phyloP scores from a whole-genome alignment of 1,140 invertebrate species.

The Manduca sexta region DNA sequence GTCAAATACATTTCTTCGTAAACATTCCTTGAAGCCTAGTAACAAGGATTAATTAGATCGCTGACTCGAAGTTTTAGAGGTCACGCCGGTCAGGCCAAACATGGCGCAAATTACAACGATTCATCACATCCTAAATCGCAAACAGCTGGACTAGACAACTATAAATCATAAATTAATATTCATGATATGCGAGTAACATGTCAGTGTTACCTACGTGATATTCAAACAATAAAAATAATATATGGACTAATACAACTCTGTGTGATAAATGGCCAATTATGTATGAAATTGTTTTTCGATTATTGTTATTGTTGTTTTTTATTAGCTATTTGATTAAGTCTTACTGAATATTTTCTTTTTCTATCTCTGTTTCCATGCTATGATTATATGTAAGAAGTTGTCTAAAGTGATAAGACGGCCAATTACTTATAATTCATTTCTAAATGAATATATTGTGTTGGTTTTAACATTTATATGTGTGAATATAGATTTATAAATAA shows the following conservation, averaged over 20 bases:
- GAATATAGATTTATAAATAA: too few relatives aligned
- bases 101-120: slow-evolving; percentile 1
- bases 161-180: slow-evolving; percentile 9
- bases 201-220: slow-evolving; percentile 9
- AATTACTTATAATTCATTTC: too few relatives aligned
- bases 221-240: background rate
- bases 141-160: slow-evolving; percentile 4
- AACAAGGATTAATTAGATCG: background rate
- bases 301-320: background rate
- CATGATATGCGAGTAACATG: slow-evolving; percentile 10
- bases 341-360: too few relatives aligned
- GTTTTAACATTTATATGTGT: too few relatives aligned
- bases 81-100: slow-evolving; percentile 1
- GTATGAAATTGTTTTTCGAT: background rate
- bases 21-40: background rate
- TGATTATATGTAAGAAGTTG: too few relatives aligned
- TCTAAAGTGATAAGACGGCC: too few relatives aligned
- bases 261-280: background rate
- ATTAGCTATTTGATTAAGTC: too few relatives aligned
- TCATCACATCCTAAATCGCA: slow-evolving; percentile 4
- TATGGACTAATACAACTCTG: background rate
- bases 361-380: too few relatives aligned
- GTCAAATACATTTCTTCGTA: too few relatives aligned
- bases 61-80: background rate
- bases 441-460: too few relatives aligned